Evolutionary conservation across 2,797 vertebrate species (phyloP).

Genomic region (Neostethus bicornis): DNA sequence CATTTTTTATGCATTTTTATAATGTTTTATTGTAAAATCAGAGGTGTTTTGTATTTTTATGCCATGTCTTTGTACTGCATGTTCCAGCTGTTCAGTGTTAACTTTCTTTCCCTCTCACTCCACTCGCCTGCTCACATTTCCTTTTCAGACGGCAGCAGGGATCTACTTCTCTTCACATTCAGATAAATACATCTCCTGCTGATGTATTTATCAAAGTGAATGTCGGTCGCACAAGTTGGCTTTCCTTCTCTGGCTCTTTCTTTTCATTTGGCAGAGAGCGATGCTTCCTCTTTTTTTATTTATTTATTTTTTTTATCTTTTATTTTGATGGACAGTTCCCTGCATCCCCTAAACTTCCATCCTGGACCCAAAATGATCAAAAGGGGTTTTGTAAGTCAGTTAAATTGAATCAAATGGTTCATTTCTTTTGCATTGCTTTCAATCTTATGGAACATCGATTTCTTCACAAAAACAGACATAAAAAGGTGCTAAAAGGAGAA

Average conservation of each 20-base stretch:
- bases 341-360: slow-evolving; percentile 67
- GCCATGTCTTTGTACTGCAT: slow-evolving; percentile 61
- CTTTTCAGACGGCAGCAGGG: slow-evolving; percentile 73
- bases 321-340: slow-evolving; percentile 61
- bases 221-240: slow-evolving; percentile 46
- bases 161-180: slow-evolving; percentile 59
- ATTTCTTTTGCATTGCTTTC: slow-evolving; percentile 12
- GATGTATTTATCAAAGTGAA: slow-evolving; percentile 78
- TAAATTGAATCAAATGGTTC: slow-evolving; percentile 8
- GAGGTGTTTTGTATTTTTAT: slow-evolving; percentile 55
- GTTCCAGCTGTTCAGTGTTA: slow-evolving; percentile 46
- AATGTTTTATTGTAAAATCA: slow-evolving; percentile 18
- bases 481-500: not conserved
- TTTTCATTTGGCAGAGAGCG: slow-evolving; percentile 72
- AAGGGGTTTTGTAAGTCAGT: slow-evolving; percentile 18
- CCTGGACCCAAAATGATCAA: slow-evolving; percentile 70
- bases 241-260: slow-evolving; percentile 60
- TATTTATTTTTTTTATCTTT: too few species aligned
- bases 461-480: slow-evolving; percentile 17
- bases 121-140: slow-evolving; percentile 47
- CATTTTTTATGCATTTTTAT: slow-evolving; percentile 2
- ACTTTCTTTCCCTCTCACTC: slow-evolving; percentile 38
- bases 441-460: slow-evolving; percentile 43
- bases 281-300: slow-evolving; percentile 64
- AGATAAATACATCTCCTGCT: slow-evolving; percentile 78